phyloP scores from a whole-genome alignment of 2,888 invertebrate genomes.

The Cantharis rufa region DNA sequence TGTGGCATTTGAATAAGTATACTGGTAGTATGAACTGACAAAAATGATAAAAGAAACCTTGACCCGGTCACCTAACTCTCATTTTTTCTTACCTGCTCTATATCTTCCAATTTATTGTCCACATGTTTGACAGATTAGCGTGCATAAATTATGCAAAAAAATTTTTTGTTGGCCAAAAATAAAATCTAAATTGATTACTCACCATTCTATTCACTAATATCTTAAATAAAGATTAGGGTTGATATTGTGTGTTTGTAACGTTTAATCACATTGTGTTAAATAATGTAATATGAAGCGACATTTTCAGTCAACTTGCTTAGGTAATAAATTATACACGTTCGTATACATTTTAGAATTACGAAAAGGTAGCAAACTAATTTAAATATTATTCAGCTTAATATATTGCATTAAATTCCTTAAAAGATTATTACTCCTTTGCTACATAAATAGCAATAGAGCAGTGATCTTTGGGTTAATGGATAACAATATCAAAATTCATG shows the following conservation, averaged over 20 bases:
- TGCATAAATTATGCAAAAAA: background rate
- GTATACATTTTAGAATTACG: background rate
- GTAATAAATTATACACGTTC: background rate
- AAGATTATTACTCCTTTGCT: background rate
- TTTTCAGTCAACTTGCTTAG: background rate
- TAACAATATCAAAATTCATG: constrained; percentile 7
- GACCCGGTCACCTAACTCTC: constrained; percentile 25
- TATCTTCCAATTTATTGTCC: background rate
- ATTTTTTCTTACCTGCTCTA: constrained; percentile 2
- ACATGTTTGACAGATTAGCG: background rate
- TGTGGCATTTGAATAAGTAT: constrained; percentile 11
- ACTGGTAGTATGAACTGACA: constrained; percentile 1
- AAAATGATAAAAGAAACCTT: constrained; percentile 22
- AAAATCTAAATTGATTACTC: background rate
- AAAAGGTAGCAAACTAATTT: background rate
- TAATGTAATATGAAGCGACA: background rate
- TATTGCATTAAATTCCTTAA: background rate
- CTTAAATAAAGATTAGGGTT: background rate
- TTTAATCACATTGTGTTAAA: background rate
- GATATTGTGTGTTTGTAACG: background rate
- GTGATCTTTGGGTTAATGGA: background rate
- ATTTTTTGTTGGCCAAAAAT: background rate
- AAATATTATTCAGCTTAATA: background rate
- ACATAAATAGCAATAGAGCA: constrained; percentile 12
- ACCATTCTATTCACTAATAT: background rate